Evolutionary conservation across 2,113 vertebrate species (phyloP).

Genomic region (Camelus bactrianus): DNA sequence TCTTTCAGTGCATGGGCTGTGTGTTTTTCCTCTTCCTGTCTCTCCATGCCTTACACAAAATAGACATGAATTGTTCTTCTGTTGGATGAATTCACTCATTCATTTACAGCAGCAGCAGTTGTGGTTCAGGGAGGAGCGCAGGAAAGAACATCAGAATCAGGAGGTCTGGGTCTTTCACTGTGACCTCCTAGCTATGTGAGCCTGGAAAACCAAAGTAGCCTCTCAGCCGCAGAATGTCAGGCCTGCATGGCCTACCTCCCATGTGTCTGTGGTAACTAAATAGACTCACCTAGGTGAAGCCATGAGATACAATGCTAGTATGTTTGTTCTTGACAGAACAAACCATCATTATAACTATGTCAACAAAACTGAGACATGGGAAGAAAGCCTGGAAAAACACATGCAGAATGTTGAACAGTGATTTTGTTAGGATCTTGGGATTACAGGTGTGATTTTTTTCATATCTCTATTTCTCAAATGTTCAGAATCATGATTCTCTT

Average conservation of each 20-base stretch:
- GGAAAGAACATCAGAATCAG: constrained; percentile 11
- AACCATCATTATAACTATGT: background rate
- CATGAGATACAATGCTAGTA: background rate
- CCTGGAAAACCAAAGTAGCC: background rate
- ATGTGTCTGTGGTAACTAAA: background rate
- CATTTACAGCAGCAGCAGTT: constrained; percentile 19
- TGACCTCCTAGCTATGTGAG: background rate
- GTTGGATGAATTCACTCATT: constrained; percentile 62
- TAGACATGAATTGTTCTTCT: constrained; percentile 58
- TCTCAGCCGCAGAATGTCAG: background rate
- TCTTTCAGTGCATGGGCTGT: constrained; percentile 4
- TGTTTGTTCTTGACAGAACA: background rate
- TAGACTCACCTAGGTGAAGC: background rate
- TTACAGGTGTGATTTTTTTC: background rate
- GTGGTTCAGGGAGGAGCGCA: constrained; percentile 36
- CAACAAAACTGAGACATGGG: background rate
- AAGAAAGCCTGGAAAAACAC: background rate
- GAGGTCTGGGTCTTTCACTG: background rate
- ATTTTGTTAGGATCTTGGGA: background rate
- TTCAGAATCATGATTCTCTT: constrained; percentile 46
- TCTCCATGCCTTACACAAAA: constrained; percentile 5
- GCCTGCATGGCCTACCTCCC: background rate
- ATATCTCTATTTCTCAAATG: constrained; percentile 7
- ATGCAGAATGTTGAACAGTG: background rate
- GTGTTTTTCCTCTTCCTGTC: constrained; percentile 59